These are phyloP conservation scores for Rhabditoides inermis DNA, from an alignment of 2,888 invertebrate genomes.

Conservation along the genomic window DNA sequence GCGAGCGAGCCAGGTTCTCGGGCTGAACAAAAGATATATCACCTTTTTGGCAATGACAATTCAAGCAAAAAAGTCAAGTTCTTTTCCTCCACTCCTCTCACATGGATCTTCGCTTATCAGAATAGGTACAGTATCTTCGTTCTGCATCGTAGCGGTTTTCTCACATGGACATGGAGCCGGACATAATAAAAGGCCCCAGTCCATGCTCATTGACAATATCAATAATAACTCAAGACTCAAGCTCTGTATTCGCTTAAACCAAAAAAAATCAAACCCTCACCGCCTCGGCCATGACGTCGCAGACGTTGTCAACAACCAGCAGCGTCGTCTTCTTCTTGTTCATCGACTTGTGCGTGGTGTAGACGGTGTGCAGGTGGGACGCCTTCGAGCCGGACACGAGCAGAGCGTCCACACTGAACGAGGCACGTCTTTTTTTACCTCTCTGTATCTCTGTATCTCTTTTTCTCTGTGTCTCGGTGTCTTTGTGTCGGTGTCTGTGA, in stretches of 20 bases:
- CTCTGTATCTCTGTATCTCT: neutral
- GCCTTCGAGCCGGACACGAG: slow-evolving; percentile 72
- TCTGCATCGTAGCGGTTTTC: neutral
- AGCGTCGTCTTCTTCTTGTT: slow-evolving; percentile 76
- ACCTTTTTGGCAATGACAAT: no score
- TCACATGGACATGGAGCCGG: no score
- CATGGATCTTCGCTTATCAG: no score
- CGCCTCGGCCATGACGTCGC: slow-evolving; percentile 77
- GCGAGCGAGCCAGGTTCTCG: slow-evolving; percentile 74
- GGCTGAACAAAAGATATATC: slow-evolving; percentile 62
- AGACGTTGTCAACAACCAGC: slow-evolving; percentile 73
- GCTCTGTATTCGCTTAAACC: no score
- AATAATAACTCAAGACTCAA: no score
- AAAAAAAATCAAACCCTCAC: no score
- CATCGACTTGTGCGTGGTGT: slow-evolving; percentile 67
- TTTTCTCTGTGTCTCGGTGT: neutral
- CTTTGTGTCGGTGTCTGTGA: neutral
- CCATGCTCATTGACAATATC: no score
- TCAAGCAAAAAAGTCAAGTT: no score
- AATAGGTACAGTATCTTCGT: no score
- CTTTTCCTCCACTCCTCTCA: no score
- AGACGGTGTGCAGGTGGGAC: slow-evolving; percentile 70
- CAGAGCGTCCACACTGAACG: slow-evolving; percentile 64
- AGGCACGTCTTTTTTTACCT: neutral
- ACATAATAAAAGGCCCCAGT: no score